Evolutionary conservation across 2,888 invertebrate species (phyloP), one percentile per base, ranked within the genome.

Genomic region (Zelleria hepariella): DNA sequence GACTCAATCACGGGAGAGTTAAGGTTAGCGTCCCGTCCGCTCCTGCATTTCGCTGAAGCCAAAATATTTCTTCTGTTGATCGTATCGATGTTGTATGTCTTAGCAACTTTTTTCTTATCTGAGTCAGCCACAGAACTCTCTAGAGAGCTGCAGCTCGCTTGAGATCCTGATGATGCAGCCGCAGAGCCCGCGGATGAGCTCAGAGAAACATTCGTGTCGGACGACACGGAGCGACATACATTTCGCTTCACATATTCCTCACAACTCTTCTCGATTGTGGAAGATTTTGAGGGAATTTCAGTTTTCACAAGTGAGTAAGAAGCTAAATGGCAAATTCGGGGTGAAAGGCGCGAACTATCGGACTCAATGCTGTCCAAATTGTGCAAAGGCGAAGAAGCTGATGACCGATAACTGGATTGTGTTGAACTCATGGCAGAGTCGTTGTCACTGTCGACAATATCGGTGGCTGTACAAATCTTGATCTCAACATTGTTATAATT

Each of bases 351-450:
- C 57, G 91, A 91, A 65, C 79, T 81, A 64, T 90, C 90, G 15
- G 89, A 89, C 67, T 91, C 91, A n/a, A 90, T 80, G 62, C 88
- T 83, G 63, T 91, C 91, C 59, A 91, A 86, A n/a, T 89, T 91
- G 59, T 92, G 91, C 65, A 94, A 94, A 0, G 95, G 95, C 25
- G 96, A 95, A 65, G 92, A 92, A 62, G 92, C 93, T 64, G 93
- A 92, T 2, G 94, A 94, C 66, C 94, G 91, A 74, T 93, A 93
- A 74, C 94, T 94, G 53, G 95, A 95, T 59, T 95, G 93, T 66
- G 94, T 94, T 56, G 94, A 94, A 75, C 96, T 96, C 75, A 96
- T 94, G 4, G 96, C 96, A 26, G 96, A 96, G 78, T 96, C 96
- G 70, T 95, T 95, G 76, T 96, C 96, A 69, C 94, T 94, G 67